Evolutionary conservation across 1,140 invertebrate genomes (phyloP), one percentile per base, ranked within the genome.

Genomic region (Megathymus violae): DNA sequence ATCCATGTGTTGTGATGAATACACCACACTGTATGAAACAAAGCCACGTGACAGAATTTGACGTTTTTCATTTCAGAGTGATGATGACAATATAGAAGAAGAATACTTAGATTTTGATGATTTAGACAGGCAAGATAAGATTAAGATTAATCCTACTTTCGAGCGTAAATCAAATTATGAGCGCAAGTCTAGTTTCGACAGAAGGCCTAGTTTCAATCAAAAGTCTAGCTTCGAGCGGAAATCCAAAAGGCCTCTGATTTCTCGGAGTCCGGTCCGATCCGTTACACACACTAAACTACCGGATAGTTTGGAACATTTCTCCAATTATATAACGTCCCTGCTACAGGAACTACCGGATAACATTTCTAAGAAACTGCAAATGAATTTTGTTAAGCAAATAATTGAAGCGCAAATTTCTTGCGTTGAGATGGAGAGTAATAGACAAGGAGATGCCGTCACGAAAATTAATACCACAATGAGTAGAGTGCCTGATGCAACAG

Each of bases 321-420:
- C 40, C 4, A 44, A 56, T 10, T 58, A 58, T 10, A 25, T 44
- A n/a, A 44, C 40, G 6, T 43, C 52, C 4, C 41, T 58, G 0
- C 15, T 58, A 7, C 19, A 58, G 15, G 40, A 44, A 31, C 4
- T 58, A 10, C 52, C 52, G 5, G 52, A 58, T 0, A 58, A 58
- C 4, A 15, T 58, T 0, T 58, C 52, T 0, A 58, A 58, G 25
- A 43, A 58, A n/a, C n/a, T 58, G 15, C 52, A 58, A 27, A 58
- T 58, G 52, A 25, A 58, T 31, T 58, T 58, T n/a, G 22, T 58
- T 5, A 58, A 34, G 5, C 52, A 58, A 44, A 58, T 44, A 7
- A 44, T 58, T 7, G 52, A 58, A 17, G 40, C 52, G 10, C 52
- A 58, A 10, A 43, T 56, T 1, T 25, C 51, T 1, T 16, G 38